phyloP scores from a whole-genome alignment of 2,113 vertebrate species.

The Brachypodius melanocephalos region DNA sequence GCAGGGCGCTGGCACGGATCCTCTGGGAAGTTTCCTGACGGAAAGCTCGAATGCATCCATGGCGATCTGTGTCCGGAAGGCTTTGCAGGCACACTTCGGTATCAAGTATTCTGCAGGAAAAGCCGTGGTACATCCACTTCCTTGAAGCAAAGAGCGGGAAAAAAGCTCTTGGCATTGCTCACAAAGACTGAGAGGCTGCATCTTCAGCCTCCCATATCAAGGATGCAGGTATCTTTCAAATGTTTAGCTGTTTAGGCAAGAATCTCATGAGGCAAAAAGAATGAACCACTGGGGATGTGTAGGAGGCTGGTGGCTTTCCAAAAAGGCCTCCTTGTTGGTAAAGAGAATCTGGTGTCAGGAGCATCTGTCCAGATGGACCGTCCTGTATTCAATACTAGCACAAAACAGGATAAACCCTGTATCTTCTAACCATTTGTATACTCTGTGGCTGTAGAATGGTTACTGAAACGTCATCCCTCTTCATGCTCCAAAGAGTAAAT shows the following conservation, averaged over 20 bases:
- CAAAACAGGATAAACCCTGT: neutral
- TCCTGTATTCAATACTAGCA: neutral
- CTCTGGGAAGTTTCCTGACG: rapidly evolving
- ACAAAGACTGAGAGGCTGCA: neutral
- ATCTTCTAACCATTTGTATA: neutral
- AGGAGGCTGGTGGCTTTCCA: neutral
- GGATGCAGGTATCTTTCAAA: neutral
- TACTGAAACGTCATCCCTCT: neutral
- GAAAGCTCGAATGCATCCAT: rapidly evolving
- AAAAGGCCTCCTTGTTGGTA: neutral
- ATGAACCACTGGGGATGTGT: rapidly evolving
- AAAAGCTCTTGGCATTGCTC: neutral
- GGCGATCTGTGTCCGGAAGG: rapidly evolving
- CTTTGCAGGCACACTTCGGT: rapidly evolving
- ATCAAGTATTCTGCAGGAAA: neutral
- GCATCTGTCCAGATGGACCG: neutral
- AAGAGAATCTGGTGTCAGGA: neutral
- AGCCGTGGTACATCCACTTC: rapidly evolving
- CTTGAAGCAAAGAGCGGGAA: neutral
- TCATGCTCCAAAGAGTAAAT: neutral
- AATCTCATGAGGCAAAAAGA: neutral
- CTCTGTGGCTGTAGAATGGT: neutral
- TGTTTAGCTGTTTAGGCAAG: neutral
- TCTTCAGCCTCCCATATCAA: neutral
- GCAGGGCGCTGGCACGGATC: rapidly evolving